Percentiles rank a stretch among this genome's conserved stretches.
Evolutionary conservation across 2,888 invertebrate genomes (phyloP).

Genomic region (Himalopsyche tibetana): DNA sequence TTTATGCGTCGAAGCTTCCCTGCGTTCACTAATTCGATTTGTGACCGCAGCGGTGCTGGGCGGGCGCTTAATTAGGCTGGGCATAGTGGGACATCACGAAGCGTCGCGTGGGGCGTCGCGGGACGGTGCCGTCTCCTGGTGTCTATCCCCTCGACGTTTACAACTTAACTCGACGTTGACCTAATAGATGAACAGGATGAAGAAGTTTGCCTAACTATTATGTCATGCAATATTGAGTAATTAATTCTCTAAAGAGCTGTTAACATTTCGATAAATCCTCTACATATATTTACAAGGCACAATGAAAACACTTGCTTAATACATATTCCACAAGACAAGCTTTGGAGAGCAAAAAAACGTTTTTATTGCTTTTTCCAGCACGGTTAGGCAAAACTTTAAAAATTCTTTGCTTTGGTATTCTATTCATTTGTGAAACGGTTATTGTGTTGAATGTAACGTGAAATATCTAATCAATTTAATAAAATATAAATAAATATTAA

Average conservation of each 20-base stretch:
- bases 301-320: too few relatives aligned
- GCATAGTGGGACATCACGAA: not conserved
- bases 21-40: conserved; percentile 51
- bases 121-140: not conserved
- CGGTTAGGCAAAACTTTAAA: too few relatives aligned
- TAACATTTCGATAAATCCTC: too few relatives aligned
- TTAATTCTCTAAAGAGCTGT: not conserved
- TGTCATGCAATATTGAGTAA: not conserved
- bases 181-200: not conserved
- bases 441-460: too few relatives aligned
- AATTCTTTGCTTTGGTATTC: too few relatives aligned
- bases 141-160: not conserved
- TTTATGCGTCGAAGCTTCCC: conserved; percentile 17
- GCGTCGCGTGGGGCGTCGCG: not conserved
- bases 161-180: not conserved
- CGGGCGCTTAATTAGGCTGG: not conserved
- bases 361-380: too few relatives aligned
- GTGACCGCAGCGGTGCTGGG: conserved; percentile 6
- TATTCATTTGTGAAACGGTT: too few relatives aligned
- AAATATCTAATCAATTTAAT: too few relatives aligned
- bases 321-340: too few relatives aligned
- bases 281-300: too few relatives aligned
- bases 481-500: too few relatives aligned
- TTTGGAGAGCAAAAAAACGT: too few relatives aligned
- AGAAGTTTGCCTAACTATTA: not conserved